A percentile compares a stretch with the other conserved stretches of the same genome.
These are phyloP conservation scores for Noctua pronuba DNA, from an alignment of 2,888 invertebrate species.

Conservation along the genomic window DNA sequence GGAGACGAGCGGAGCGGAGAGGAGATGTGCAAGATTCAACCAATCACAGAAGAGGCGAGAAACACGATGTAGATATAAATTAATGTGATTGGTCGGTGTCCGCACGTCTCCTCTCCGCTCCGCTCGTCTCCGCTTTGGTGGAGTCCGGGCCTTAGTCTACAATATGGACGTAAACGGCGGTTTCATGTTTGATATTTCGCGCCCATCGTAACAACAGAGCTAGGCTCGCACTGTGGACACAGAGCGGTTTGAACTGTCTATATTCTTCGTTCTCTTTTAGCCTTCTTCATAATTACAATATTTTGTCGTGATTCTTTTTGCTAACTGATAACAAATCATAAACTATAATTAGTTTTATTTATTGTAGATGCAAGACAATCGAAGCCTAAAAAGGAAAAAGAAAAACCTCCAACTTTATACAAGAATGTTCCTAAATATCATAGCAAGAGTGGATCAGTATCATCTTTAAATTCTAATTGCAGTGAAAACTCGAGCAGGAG, in stretches of 20 bases:
- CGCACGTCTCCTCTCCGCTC: too few species aligned
- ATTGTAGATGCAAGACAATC: constrained; percentile 79
- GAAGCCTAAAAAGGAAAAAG: constrained; percentile 58
- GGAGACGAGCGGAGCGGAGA: too few species aligned
- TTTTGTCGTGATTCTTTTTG: neutral
- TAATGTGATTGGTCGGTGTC: too few species aligned
- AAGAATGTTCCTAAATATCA: constrained; percentile 79
- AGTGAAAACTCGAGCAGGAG: constrained; percentile 75
- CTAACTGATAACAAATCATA: neutral
- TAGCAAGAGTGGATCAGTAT: constrained; percentile 80
- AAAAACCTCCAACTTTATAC: constrained; percentile 70
- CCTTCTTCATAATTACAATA: neutral
- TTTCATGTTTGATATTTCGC: too few species aligned
- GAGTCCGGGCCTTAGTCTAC: too few species aligned
- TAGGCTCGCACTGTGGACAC: too few species aligned
- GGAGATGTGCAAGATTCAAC: too few species aligned
- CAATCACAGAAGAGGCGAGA: too few species aligned
- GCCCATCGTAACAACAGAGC: too few species aligned
- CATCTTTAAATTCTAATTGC: constrained; percentile 80
- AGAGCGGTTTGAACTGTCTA: neutral
- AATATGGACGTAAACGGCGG: too few species aligned
- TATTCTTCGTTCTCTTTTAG: neutral
- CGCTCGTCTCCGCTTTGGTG: too few species aligned
- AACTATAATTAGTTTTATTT: constrained; percentile 2
- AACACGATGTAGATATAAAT: too few species aligned